Evolutionary conservation across 2,113 vertebrate genomes (phyloP).

Genomic region (Elgaria multicarinata): DNA sequence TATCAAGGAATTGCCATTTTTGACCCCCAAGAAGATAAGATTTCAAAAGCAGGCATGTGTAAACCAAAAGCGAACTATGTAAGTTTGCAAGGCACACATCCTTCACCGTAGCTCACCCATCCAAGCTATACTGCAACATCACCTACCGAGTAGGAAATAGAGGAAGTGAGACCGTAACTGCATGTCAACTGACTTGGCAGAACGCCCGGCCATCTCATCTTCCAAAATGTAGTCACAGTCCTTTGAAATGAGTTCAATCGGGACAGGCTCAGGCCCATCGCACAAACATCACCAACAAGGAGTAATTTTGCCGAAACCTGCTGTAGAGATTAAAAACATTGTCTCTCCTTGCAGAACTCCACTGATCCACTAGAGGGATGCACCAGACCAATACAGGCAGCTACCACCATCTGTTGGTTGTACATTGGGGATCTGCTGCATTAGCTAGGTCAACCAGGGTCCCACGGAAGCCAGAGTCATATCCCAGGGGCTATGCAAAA

Average conservation of each 20-base stretch:
- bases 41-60: neutral
- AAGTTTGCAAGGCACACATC: neutral
- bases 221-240: neutral
- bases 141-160: neutral
- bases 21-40: neutral
- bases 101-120: neutral
- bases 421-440: neutral
- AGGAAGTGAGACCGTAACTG: neutral
- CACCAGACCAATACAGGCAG: neutral
- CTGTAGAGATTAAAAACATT: neutral
- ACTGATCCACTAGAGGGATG: slow-evolving; percentile 43
- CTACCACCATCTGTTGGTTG: neutral
- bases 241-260: neutral
- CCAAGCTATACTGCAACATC: neutral
- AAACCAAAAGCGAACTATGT: neutral
- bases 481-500: neutral
- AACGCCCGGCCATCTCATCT: neutral
- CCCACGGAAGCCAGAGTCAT: no score
- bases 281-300: neutral
- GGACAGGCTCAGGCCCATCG: no score
- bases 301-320: neutral
- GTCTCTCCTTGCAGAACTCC: slow-evolving; percentile 1
- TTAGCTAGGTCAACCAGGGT: neutral
- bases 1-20: no score
- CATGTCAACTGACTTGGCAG: neutral